Evolutionary conservation across 2,888 invertebrate genomes (phyloP).

Genomic region (Exocentrus adspersus): DNA sequence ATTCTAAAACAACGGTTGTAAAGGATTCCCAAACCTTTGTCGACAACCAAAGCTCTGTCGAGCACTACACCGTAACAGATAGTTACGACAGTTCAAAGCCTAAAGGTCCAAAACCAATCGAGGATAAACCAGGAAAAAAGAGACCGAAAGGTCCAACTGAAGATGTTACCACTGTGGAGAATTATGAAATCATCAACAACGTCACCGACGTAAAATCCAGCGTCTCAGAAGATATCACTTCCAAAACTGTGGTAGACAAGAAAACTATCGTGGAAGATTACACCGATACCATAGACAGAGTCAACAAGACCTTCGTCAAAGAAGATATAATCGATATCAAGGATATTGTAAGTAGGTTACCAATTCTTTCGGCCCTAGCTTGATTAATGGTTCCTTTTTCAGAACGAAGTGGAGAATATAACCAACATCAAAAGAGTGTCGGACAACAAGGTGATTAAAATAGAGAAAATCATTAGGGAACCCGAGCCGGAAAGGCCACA

Average conservation of each 20-base stretch:
- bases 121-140: conserved; percentile 14
- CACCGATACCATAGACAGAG: conserved; percentile 56
- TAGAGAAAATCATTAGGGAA: conserved; percentile 61
- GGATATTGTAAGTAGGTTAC: conserved; percentile 64
- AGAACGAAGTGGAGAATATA: conserved; percentile 62
- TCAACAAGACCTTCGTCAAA: conserved; percentile 67
- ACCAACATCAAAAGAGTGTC: conserved; percentile 62
- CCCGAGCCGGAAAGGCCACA: conserved; percentile 58
- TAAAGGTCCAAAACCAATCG: conserved; percentile 23
- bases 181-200: conserved; percentile 28
- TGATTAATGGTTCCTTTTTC: conserved; percentile 15
- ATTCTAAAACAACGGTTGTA: conserved; percentile 50
- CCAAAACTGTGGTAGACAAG: conserved; percentile 46
- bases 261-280: conserved; percentile 44
- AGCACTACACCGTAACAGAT: conserved; percentile 49
- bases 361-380: too few relatives aligned
- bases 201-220: conserved; percentile 34
- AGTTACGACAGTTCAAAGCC: conserved; percentile 33
- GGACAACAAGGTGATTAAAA: conserved; percentile 67
- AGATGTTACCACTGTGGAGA: conserved; percentile 34
- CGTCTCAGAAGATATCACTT: conserved; percentile 40
- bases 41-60: conserved; percentile 50
- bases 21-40: conserved; percentile 52
- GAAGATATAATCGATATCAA: conserved; percentile 71
- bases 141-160: conserved; percentile 2